A percentile compares a stretch with the other conserved stretches of the same genome.
phyloP scores from a whole-genome alignment of 2,888 invertebrate genomes.

The Uloborus plumipes region DNA sequence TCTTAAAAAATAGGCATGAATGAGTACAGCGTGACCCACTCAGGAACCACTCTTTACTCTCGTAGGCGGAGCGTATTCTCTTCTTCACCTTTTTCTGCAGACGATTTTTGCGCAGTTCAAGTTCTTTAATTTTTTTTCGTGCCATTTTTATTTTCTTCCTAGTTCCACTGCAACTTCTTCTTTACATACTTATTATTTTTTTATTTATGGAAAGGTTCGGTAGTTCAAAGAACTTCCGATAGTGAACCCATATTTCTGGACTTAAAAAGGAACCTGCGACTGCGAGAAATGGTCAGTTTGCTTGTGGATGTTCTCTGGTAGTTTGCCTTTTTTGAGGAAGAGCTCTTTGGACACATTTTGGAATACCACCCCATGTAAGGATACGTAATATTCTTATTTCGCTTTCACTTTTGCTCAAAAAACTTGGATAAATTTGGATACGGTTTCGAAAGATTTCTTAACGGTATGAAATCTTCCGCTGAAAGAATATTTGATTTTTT shows the following conservation, averaged over 20 bases:
- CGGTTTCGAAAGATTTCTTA: too few relatives aligned
- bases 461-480: too few relatives aligned
- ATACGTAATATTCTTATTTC: too few relatives aligned
- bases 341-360: background rate
- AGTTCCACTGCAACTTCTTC: background rate
- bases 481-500: too few relatives aligned
- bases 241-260: background rate
- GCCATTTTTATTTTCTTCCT: constrained; percentile 33
- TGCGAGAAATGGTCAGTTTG: constrained; percentile 16
- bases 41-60: constrained; percentile 31
- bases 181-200: too few relatives aligned
- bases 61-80: constrained; percentile 30
- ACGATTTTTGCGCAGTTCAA: constrained; percentile 20
- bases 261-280: constrained; percentile 23
- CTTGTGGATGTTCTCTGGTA: too few relatives aligned
- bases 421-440: too few relatives aligned
- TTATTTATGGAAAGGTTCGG: background rate
- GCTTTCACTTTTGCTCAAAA: too few relatives aligned
- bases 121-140: constrained; percentile 25
- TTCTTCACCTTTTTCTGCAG: constrained; percentile 12
- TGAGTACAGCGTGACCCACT: constrained; percentile 53
- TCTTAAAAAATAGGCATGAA: constrained; percentile 13
- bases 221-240: constrained; percentile 60
- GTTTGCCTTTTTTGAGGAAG: too few relatives aligned
- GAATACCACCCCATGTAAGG: constrained; percentile 14